A percentile compares a stretch with the other conserved stretches of the same genome.
These are phyloP conservation scores for Engraulis encrasicolus DNA, from an alignment of 2,113 vertebrate genomes.

Conservation along the genomic window DNA sequence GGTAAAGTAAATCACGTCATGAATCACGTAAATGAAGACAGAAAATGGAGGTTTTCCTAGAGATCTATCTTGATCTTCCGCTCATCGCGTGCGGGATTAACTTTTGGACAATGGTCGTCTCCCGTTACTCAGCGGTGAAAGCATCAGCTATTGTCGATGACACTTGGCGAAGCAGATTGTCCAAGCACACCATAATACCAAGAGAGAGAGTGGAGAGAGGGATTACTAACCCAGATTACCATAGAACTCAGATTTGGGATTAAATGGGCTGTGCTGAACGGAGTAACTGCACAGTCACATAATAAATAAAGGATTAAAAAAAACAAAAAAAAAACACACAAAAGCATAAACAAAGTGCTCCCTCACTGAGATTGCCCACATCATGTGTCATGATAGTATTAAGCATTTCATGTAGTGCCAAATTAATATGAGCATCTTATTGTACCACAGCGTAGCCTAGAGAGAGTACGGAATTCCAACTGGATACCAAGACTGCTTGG, in stretches of 20 bases:
- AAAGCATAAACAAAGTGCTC: neutral
- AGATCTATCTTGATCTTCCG: neutral
- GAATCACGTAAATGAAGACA: neutral
- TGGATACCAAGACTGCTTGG: neutral
- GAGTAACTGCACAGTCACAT: neutral
- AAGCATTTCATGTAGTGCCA: neutral
- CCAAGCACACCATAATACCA: neutral
- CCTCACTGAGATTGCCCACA: neutral
- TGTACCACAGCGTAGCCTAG: neutral
- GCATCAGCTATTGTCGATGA: neutral
- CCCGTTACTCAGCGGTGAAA: neutral
- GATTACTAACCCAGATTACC: constrained; percentile 13
- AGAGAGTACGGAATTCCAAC: neutral
- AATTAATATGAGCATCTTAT: neutral
- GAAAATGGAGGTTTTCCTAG: neutral
- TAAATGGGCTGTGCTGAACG: neutral
- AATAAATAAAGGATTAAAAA: too few species aligned
- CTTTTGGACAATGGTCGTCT: neutral
- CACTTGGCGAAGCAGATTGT: neutral
- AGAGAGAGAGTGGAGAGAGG: too few species aligned
- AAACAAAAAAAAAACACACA: too few species aligned
- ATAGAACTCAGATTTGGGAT: neutral
- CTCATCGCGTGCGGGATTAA: neutral
- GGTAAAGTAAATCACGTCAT: neutral
- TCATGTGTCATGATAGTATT: neutral